These are phyloP conservation scores for Lacanobia oleracea DNA, from an alignment of 2,888 invertebrate genomes.

Conservation along the genomic window DNA sequence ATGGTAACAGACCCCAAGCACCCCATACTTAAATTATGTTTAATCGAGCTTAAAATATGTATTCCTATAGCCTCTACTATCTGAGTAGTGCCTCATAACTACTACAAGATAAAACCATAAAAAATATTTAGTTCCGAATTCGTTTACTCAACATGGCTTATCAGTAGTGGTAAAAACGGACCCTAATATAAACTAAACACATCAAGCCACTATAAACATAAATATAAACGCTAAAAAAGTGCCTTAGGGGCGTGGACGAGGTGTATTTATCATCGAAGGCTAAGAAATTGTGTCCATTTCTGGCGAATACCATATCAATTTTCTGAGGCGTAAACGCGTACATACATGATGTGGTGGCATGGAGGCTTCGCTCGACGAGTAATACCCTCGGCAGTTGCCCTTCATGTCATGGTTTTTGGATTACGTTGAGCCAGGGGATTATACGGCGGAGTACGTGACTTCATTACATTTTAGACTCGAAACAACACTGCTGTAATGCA, in stretches of 20 bases:
- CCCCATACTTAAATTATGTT: no score
- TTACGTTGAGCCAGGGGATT: constrained; percentile 59
- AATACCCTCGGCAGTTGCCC: constrained; percentile 48
- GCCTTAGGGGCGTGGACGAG: constrained; percentile 9
- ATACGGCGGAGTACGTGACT: constrained; percentile 61
- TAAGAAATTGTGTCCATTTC: constrained; percentile 54
- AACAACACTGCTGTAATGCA: constrained; percentile 53
- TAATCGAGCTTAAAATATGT: background rate
- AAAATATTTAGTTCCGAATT: constrained; percentile 27
- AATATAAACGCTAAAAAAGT: constrained; percentile 27
- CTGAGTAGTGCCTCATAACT: constrained; percentile 11
- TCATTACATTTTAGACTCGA: constrained; percentile 47
- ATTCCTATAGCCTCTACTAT: background rate
- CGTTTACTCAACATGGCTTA: constrained; percentile 33
- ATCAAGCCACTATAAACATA: constrained; percentile 27
- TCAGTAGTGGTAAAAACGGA: constrained; percentile 41
- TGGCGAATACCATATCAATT: constrained; percentile 51
- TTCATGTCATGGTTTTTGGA: constrained; percentile 48
- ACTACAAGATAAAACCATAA: constrained; percentile 35
- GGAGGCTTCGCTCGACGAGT: constrained; percentile 28
- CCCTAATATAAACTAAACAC: constrained; percentile 51
- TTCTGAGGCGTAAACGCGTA: constrained; percentile 14
- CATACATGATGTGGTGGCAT: constrained; percentile 25
- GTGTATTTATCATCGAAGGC: constrained; percentile 42
- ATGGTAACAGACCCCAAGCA: no score